Evolutionary conservation across 2,888 invertebrate genomes (phyloP).

Genomic region (Aspidapion aeneum): DNA sequence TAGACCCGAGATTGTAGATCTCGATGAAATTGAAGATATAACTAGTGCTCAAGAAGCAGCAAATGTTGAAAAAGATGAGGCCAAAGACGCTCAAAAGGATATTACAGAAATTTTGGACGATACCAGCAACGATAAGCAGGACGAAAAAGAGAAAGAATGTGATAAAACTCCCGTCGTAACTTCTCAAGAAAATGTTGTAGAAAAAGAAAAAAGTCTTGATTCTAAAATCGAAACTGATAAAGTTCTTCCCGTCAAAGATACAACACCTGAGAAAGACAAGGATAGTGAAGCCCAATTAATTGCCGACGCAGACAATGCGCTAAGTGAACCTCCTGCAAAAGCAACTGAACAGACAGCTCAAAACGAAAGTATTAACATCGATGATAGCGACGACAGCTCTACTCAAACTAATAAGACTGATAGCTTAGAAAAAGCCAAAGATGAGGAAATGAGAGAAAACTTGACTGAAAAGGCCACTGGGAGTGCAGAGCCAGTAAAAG

Average conservation of each 20-base stretch:
- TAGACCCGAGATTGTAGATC: too few species aligned
- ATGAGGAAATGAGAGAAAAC: background rate
- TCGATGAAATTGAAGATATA: too few species aligned
- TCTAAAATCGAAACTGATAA: too few species aligned
- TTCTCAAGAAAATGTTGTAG: background rate
- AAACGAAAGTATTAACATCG: constrained; percentile 29
- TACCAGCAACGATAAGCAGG: background rate
- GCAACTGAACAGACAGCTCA: constrained; percentile 17
- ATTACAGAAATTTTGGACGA: background rate
- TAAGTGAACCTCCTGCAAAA: background rate
- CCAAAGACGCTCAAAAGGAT: too few species aligned
- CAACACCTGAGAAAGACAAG: background rate
- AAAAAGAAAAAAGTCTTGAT: too few species aligned
- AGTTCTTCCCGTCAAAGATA: too few species aligned
- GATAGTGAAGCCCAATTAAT: background rate
- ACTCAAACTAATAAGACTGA: constrained; percentile 18
- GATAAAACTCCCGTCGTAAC: background rate
- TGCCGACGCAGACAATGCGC: background rate
- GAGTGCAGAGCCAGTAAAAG: background rate
- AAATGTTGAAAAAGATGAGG: too few species aligned
- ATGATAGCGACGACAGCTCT: constrained; percentile 23
- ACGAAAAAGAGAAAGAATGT: background rate
- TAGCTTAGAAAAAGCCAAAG: constrained; percentile 3
- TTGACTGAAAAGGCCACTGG: background rate
- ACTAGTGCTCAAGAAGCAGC: too few species aligned